Conservation (phyloP, 23 tunicate species). For the Halocynthia roretzi region DNA sequence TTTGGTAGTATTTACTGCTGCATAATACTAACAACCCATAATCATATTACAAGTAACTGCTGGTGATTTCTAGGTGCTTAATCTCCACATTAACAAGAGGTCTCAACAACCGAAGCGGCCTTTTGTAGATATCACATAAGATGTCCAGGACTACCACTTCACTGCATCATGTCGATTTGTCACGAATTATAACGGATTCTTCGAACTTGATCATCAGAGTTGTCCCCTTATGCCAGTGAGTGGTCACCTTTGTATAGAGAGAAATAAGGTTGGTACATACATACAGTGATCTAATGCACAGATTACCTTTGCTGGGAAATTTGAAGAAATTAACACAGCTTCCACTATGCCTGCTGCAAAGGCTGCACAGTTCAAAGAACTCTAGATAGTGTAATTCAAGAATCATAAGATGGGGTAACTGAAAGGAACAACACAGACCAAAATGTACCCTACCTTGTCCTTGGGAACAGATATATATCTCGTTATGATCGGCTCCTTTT, state of each 20-base stretch:
- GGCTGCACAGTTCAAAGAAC: conserved; percentile 90
- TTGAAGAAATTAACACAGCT: conserved; percentile 67
- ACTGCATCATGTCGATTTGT: conserved; percentile 29
- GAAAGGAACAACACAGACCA: background rate
- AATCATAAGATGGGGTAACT: background rate
- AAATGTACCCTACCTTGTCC: conserved; percentile 51
- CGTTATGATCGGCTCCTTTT: conserved; percentile 92
- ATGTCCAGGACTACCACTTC: background rate
- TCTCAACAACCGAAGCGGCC: background rate
- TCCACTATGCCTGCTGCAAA: conserved; percentile 99
- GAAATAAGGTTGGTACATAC: background rate
- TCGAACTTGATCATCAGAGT: conserved; percentile 98
- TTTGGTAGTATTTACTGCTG: background rate
- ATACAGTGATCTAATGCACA: background rate
- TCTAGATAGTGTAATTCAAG: conserved; percentile 21
- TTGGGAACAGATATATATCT: conserved; percentile 89
- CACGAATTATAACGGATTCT: conserved; percentile 77
- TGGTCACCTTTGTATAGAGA: conserved; percentile 50
- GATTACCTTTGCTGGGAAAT: conserved; percentile 89
- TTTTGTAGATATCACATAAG: background rate
- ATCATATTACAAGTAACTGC: too few species aligned
- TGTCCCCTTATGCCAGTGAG: conserved; percentile 99
- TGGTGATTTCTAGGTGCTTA: too few species aligned
- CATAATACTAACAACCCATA: background rate
- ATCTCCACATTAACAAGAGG: too few species aligned